These are phyloP conservation scores for Ciona savignyi DNA, from an alignment of 23 tunicate genomes.

Conservation along the genomic window DNA sequence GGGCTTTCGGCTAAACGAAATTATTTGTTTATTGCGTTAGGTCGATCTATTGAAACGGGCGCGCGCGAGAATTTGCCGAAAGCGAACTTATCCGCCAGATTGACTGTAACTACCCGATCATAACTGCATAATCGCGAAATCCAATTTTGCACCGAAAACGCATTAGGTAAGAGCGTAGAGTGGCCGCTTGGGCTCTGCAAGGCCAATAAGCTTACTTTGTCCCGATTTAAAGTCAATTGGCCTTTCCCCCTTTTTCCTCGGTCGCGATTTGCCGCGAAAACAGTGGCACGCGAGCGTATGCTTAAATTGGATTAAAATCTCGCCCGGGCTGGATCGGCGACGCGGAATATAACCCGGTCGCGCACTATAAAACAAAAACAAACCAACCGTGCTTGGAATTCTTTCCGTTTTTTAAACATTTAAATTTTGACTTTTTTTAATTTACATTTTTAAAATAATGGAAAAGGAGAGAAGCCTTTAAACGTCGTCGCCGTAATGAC, in stretches of 20 bases:
- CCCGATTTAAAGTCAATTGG: slow-evolving; percentile 53
- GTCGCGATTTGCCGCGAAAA: not conserved
- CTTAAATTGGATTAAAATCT: slow-evolving; percentile 56
- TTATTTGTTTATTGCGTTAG: slow-evolving; percentile 1
- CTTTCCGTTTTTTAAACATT: too few relatives aligned
- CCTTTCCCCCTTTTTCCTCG: slow-evolving; percentile 38
- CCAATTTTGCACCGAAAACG: slow-evolving; percentile 23
- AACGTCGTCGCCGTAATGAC: too few relatives aligned
- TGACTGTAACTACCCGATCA: not conserved
- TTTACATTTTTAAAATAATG: too few relatives aligned
- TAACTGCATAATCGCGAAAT: slow-evolving; percentile 31
- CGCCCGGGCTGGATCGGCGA: not conserved
- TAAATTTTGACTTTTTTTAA: too few relatives aligned
- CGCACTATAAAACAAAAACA: not conserved
- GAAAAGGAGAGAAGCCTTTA: too few relatives aligned
- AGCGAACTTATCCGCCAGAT: not conserved
- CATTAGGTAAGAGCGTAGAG: slow-evolving; percentile 4
- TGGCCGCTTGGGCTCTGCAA: slow-evolving; percentile 16
- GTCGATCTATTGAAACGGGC: slow-evolving; percentile 33
- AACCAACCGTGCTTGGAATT: not conserved
- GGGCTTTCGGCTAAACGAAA: slow-evolving; percentile 1
- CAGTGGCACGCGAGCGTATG: slow-evolving; percentile 44
- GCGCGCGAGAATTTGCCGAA: slow-evolving; percentile 17
- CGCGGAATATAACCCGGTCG: not conserved
- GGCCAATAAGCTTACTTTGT: slow-evolving; percentile 18